Evolutionary conservation across 2,113 vertebrate species (phyloP), one percentile per base, ranked within the genome.

Genomic region (Spilogale gracilis): DNA sequence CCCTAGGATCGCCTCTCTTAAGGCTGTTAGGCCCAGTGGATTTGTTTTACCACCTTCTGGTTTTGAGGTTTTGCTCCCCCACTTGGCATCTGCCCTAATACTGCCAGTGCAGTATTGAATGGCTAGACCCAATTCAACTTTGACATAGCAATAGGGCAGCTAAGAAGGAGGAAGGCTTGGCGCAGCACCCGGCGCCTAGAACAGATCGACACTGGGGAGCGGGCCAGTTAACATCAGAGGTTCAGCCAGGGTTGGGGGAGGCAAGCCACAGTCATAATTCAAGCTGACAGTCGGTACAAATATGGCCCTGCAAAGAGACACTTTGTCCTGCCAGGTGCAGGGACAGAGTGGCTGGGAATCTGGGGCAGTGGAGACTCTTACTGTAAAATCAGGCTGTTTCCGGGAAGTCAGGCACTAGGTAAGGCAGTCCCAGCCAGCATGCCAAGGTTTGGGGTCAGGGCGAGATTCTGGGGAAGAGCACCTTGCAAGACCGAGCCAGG

Each of bases 281-380:
- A 98, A 94, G 85, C 50, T 32, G 74, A 86, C 91, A 93, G 74
- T 58, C 54, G 56, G 56, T n/a, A 96, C 93, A 84, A 95, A 95
- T 58, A 95, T 58, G 69, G 85, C 52, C 61, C 76, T 69, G 27
- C 63, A 61, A 71, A 67, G 38, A 86, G 86, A 97, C 90, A 89
- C 17, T 85, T 38, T 93, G 93, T 96, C 58, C 93, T 97, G 95
- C 97, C 93, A 96, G 54, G 32, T 23, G 0, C 10, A 0, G 73
- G 67, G 85, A 95, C 91, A 84, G 74, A 60, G 48, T 38, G 50
- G 43, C 80, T 96, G 74, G 91, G 83, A 90, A 94, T 94, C 84
- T 96, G 30, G 69, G n/a, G 20, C 23, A 11, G 80, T 69, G 45
- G 56, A 92, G 67, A 74, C 43, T 85, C 83, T 87, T 73, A 92